Percentiles rank a stretch among this genome's conserved stretches.
Evolutionary conservation across 2,113 vertebrate genomes (phyloP).

Genomic region (Ciconia maguari): DNA sequence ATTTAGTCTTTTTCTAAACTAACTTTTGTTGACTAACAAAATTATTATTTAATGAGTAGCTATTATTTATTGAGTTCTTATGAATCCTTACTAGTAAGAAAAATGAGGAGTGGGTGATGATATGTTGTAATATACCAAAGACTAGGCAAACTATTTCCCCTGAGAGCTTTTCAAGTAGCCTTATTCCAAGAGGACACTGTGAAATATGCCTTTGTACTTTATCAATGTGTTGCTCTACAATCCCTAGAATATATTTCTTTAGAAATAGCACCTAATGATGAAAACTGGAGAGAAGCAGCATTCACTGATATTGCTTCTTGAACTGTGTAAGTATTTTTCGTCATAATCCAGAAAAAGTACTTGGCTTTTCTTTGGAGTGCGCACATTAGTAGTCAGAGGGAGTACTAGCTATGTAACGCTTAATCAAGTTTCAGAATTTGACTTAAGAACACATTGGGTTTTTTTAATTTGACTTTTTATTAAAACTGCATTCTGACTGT

Average conservation of each 20-base stretch:
- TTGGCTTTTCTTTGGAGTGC: neutral
- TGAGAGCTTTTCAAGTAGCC: neutral
- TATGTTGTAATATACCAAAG: neutral
- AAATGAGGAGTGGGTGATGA: neutral
- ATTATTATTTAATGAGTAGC: neutral
- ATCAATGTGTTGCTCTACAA: neutral
- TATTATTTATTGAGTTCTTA: neutral
- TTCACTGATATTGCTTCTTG: neutral
- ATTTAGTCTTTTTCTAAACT: neutral
- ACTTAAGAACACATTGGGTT: neutral
- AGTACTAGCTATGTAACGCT: neutral
- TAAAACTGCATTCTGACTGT: neutral
- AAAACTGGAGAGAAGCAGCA: neutral
- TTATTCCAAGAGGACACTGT: neutral
- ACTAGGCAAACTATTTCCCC: neutral
- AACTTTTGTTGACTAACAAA: neutral
- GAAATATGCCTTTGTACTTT: neutral
- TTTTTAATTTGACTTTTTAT: neutral
- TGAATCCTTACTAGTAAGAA: neutral
- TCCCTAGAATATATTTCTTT: neutral
- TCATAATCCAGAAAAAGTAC: neutral
- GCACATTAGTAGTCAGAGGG: neutral
- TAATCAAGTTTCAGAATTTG: neutral
- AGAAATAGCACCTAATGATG: neutral
- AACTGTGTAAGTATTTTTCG: neutral